Evolutionary conservation across 2,888 invertebrate genomes (phyloP).

Genomic region (Aphidoletes aphidimyza): DNA sequence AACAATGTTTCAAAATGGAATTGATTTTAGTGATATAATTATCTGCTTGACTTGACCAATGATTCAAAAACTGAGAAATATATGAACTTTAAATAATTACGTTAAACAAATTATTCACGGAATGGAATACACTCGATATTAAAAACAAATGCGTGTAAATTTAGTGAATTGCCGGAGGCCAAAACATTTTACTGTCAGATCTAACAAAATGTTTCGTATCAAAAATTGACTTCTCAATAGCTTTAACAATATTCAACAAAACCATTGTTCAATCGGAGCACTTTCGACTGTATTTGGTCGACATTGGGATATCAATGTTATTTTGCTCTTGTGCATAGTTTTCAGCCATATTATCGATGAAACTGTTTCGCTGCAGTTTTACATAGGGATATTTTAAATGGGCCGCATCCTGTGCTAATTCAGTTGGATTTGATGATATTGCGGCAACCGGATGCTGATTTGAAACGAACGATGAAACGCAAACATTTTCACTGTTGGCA

Average conservation of each 20-base stretch:
- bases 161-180: background rate
- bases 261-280: background rate
- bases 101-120: background rate
- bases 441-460: too few relatives aligned
- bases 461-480: background rate
- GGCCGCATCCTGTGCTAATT: background rate
- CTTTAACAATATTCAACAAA: background rate
- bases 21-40: too few relatives aligned
- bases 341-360: conserved; percentile 44
- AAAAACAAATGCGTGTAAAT: background rate
- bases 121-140: background rate
- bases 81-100: background rate
- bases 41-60: too few relatives aligned
- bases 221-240: background rate
- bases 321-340: background rate
- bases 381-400: conserved; percentile 8
- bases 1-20: background rate
- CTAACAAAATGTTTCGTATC: background rate
- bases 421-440: background rate
- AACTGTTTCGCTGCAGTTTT: conserved; percentile 24
- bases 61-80: too few relatives aligned
- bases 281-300: background rate
- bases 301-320: background rate
- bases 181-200: background rate
- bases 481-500: background rate